These are phyloP conservation scores for Sphaeramia orbicularis DNA, from an alignment of 2,797 vertebrate species.

Conservation along the genomic window DNA sequence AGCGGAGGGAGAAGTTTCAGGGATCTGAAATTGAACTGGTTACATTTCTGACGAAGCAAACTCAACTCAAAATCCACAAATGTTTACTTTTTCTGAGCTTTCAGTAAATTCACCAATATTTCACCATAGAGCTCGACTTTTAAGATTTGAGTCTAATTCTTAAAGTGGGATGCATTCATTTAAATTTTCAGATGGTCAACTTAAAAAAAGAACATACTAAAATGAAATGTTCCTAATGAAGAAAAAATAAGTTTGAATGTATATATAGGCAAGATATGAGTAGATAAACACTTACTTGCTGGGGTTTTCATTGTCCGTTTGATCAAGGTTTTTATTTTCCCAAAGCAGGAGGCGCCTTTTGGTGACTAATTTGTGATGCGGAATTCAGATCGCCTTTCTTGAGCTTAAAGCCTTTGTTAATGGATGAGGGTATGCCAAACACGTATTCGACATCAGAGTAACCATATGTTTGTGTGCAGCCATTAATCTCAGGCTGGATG, in stretches of 20 bases:
- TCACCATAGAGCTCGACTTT: neutral
- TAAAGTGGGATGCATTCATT: too few relatives aligned
- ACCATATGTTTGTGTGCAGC: conserved; percentile 79
- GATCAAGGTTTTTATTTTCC: conserved; percentile 40
- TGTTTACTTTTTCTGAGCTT: neutral
- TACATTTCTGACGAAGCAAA: neutral
- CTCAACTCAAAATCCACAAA: neutral
- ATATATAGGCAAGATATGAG: neutral
- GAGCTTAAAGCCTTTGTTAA: conserved; percentile 62
- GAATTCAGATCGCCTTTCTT: conserved; percentile 41
- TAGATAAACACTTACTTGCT: neutral
- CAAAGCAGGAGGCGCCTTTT: conserved; percentile 55
- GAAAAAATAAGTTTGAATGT: too few relatives aligned
- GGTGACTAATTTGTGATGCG: conserved; percentile 47
- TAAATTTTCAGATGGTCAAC: too few relatives aligned
- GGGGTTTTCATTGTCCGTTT: conserved; percentile 16
- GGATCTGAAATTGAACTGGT: neutral
- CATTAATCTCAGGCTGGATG: conserved; percentile 76
- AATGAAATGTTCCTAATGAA: too few relatives aligned
- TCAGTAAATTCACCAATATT: neutral
- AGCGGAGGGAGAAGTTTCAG: conserved; percentile 9
- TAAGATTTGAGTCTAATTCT: too few relatives aligned
- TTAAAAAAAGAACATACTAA: too few relatives aligned
- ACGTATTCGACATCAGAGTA: conserved; percentile 73
- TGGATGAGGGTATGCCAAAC: conserved; percentile 68